Conservation (phyloP, 2,797 vertebrate species). For the Sebastiscus tertius region DNA sequence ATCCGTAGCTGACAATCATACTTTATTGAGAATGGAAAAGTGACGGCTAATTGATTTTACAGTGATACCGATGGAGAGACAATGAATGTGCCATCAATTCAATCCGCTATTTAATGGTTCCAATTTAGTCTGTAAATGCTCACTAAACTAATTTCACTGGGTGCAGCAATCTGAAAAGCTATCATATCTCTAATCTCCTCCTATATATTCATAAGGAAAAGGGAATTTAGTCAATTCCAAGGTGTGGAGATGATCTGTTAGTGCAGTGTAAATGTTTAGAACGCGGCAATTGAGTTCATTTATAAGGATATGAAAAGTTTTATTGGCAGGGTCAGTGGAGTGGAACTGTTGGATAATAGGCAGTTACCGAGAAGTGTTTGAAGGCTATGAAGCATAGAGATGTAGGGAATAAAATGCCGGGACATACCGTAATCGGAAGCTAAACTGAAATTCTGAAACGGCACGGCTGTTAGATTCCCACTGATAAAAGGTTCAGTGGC, state of each 20-base stretch:
- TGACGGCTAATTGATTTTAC: conserved; percentile 99
- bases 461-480: conserved; percentile 88
- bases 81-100: conserved; percentile 99
- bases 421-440: conserved; percentile 99
- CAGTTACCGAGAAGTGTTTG: conserved; percentile 99
- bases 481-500: conserved; percentile 87
- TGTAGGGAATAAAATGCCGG: conserved; percentile 98
- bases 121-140: conserved; percentile 99
- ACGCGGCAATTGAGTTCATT: conserved; percentile 99
- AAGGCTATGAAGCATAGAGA: conserved; percentile 97
- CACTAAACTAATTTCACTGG: conserved; percentile 99
- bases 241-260: conserved; percentile 99
- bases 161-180: conserved; percentile 99
- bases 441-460: conserved; percentile 94
- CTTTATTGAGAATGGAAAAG: conserved; percentile 99
- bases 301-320: conserved; percentile 99
- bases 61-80: conserved; percentile 99
- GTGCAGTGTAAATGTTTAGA: conserved; percentile 99
- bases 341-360: conserved; percentile 99
- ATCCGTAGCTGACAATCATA: conserved; percentile 94
- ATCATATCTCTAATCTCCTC: conserved; percentile 99
- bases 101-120: conserved; percentile 99
- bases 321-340: conserved; percentile 99
- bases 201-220: conserved; percentile 99
- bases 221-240: conserved; percentile 99